Base-by-base conservation (phyloP, 2,797 vertebrate species). In the Knipowitschia caucasica region DNA sequence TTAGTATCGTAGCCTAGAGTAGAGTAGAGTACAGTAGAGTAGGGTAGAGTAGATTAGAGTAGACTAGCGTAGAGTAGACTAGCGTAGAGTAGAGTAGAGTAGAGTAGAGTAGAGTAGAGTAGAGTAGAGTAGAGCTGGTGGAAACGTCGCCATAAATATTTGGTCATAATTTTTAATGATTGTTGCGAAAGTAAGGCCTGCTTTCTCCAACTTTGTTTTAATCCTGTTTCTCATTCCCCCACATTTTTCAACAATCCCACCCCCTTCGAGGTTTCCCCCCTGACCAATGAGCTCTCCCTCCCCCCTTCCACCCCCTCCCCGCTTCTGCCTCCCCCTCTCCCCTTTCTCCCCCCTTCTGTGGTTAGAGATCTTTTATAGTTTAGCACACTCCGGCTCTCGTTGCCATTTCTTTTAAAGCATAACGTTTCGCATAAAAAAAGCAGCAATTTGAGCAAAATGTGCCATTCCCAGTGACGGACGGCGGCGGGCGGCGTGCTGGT, bases 401-500 rank as follows among this genome's bases (percentile, higher is more conserved):
- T 35, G 14, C 21, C 38, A 57, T 71, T 56, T 31, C 38, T 58
- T n/a, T 17, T 46, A 66, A 80, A 76, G 70, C 79, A 74, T n/a
- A 36, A 59, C 61, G 72, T 50, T n/a, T 56, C 17, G 56, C 63
- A 67, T 59, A 59, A 59, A 77, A 67, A 58, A 50, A 47, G 44
- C 58, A 50, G 64, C 62, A n/a, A n/a, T 56, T 21, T 4, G 66
- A 57, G 76, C 65, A 51, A 77, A 25, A 43, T 24, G 12, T 71
- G 70, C 36, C 69, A 71, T 70, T 53, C 60, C 71, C 53, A 74
- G 64, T 75, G 79, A 73, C 75, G 69, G 70, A 55, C 65, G 77
- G 83, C 78, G 77, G 77, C 20, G 77, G 67, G 63, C 62, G 53
- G 72, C 81, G 75, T 82, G 75, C 81, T 75, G 53, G 67, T 67